Base-by-base conservation (phyloP, 2,888 invertebrate genomes). In the Lottia scabra region DNA sequence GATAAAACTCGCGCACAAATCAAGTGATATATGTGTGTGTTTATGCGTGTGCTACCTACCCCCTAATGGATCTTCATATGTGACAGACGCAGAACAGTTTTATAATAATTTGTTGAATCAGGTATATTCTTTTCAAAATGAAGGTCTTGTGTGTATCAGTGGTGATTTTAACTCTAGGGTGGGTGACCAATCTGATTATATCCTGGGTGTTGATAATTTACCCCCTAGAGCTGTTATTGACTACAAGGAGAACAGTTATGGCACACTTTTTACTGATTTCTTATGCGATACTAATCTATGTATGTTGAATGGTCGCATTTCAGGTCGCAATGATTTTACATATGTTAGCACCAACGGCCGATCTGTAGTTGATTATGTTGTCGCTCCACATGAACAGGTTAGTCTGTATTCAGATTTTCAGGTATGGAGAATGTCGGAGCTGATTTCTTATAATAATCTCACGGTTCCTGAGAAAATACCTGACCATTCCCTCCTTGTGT, bases 71-170 rank as follows among this genome's bases (percentile, higher is more conserved):
- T 71, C 71, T 72, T 71, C 73, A 68, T 70, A 75, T 72, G 63
- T 72, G 68, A 70, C 69, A 70, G 72, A 68, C 70, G 70, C 73
- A 71, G 72, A 67, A 68, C 27, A 67, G 63, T 72, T 70, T 70
- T 73, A 65, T 72, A 71, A 73, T 68, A 74, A 65, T 65, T 48
- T 70, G 26, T 43, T 45, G 5, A 63, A 69, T 30, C 69, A 64
- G 43, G 64, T 64, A 2, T 64, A 69, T 43, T 38, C 43, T 26
- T 69, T 62, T 56, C 70, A 70, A 26, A 65, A 65, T 65, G 65
- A 70, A 45, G 70, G 65, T 43, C 46, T 63, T 13, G 63, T 70
- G 4, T 65, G 64, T 45, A 65, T 65, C 16, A 19, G 65, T 65
- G 65, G 65, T 15, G 65, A 65, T 65, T 65, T 48, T 19, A 70